These are phyloP conservation scores for Liasis olivaceus DNA, from an alignment of 2,797 vertebrate genomes.

Conservation along the genomic window DNA sequence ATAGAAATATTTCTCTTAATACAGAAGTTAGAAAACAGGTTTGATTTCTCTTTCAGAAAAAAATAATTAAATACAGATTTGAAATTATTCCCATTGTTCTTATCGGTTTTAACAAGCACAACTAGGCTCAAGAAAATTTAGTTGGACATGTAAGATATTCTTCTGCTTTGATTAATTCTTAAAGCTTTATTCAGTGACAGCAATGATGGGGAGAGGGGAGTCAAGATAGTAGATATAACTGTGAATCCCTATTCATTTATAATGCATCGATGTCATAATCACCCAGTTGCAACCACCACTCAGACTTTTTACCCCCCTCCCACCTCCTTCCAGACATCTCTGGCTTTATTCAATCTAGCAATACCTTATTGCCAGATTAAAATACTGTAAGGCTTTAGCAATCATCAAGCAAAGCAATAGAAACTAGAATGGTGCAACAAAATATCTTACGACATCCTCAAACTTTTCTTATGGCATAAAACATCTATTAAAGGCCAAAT, in stretches of 20 bases:
- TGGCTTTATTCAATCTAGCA: background rate
- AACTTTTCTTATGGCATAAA: background rate
- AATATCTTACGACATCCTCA: background rate
- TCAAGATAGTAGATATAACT: background rate
- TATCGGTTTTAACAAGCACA: background rate
- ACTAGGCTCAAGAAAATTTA: background rate
- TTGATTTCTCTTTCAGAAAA: background rate
- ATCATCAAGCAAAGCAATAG: background rate
- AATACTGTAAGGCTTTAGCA: background rate
- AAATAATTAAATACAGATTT: fast-evolving
- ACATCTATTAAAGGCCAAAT: background rate
- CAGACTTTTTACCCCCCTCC: background rate
- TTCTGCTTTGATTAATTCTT: background rate
- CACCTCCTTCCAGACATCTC: background rate
- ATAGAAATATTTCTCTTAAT: background rate
- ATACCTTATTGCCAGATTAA: background rate
- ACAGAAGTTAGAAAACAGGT: slow-evolving; percentile 14
- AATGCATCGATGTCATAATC: background rate
- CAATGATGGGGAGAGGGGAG: background rate
- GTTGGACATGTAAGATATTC: background rate
- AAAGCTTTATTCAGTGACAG: background rate
- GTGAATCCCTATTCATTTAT: background rate
- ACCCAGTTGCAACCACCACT: background rate
- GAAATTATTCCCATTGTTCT: background rate
- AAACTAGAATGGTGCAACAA: background rate